Base-by-base conservation (phyloP, 1,140 invertebrate genomes). In the Plodia interpunctella region DNA sequence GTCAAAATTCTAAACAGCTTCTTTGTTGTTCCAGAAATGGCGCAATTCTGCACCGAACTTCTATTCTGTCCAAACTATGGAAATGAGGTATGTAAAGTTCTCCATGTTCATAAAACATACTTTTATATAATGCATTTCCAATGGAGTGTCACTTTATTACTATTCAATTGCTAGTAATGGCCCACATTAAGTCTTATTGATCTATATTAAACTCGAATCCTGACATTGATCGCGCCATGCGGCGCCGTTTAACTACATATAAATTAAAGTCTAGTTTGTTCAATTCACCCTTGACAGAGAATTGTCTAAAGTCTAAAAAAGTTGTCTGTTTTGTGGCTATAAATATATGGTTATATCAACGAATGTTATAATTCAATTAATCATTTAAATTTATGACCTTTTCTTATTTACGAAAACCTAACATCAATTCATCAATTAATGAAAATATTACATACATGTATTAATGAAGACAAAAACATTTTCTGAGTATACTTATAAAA, bases 41-140 rank as follows among this genome's bases (percentile, higher is more conserved):
- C 78, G 86, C 21, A 82, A 86, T 63, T 87, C 84, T n/a, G 82
- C 86, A 55, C 81, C 83, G 11, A 75, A 70, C 59, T 88, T 88
- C 67, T 88, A 88, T 66, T 80, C 86, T 15, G 76, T 75, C 38
- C 83, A 88, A 66, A 83, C 80, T 18, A 76, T 88, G 57, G 86
- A 88, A 62, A 80, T 83, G 74, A 84, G 83, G 86, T 88, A 78
- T 66, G 77, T 63, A 57, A 28, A 17, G 25, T 11, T 38, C 20
- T 44, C 38, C 5, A 17, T 57, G 0, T 50, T 51, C 49, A 15
- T 21, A 10, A 57, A 30, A 50, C 13, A 50, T 15, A 49, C n/a
- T 15, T 51, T 25, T 28, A 21, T 21, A 59, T 52, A 52, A 30
- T 52, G 59, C 44, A 49, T 4, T 60, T 10, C 13, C 20, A 32